phyloP scores from a whole-genome alignment of 2,797 vertebrate species.

The Geotrypetes seraphini region DNA sequence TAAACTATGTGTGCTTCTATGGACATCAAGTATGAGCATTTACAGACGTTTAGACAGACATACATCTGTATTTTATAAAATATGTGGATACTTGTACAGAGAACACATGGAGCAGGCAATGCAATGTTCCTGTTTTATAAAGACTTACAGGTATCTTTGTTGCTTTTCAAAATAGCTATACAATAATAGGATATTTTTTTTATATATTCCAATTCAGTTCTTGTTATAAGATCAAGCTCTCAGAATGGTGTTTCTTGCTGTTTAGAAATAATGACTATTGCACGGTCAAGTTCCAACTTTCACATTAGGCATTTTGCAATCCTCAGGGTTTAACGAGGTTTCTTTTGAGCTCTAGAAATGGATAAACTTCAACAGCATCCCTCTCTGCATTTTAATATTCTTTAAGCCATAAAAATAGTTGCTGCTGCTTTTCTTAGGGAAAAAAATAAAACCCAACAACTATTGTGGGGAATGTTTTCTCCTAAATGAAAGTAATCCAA shows the following conservation, averaged over 20 bases:
- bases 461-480: neutral
- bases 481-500: neutral
- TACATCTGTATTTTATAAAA: too few relatives aligned
- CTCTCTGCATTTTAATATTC: slow-evolving; percentile 12
- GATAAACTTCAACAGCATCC: slow-evolving; percentile 10
- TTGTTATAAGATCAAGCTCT: too few relatives aligned
- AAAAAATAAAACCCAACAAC: too few relatives aligned
- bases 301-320: slow-evolving; percentile 6
- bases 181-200: slow-evolving; percentile 1
- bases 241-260: too few relatives aligned
- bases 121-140: too few relatives aligned
- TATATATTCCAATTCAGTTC: neutral
- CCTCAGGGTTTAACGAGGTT: slow-evolving; percentile 16
- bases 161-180: too few relatives aligned
- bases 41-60: too few relatives aligned
- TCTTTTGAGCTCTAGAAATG: slow-evolving; percentile 9
- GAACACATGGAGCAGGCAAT: too few relatives aligned
- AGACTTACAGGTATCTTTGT: too few relatives aligned
- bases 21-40: too few relatives aligned
- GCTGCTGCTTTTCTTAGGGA: slow-evolving; percentile 1
- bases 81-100: too few relatives aligned
- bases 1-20: too few relatives aligned
- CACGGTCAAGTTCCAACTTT: neutral
- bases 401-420: slow-evolving; percentile 3
- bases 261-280: neutral